phyloP scores from a whole-genome alignment of 2,888 invertebrate genomes.

The Conistra vaccinii region DNA sequence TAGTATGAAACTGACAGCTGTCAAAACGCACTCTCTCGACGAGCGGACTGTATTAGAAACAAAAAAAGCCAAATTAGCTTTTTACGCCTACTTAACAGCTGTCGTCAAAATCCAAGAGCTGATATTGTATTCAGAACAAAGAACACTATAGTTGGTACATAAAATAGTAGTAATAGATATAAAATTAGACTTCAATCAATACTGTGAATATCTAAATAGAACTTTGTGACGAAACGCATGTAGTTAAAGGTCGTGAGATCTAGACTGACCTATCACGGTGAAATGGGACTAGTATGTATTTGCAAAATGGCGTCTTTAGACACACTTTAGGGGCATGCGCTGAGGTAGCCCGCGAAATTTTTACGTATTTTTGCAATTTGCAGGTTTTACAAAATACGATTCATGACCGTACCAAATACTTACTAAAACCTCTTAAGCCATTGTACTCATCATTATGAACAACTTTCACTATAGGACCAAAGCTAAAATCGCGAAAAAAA shows the following conservation, averaged over 20 bases:
- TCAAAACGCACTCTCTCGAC: no score
- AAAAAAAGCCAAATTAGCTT: neutral
- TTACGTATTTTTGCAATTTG: no score
- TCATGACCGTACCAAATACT: no score
- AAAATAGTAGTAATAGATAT: constrained; percentile 1
- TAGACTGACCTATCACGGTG: constrained; percentile 16
- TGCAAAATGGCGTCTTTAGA: neutral
- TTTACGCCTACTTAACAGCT: neutral
- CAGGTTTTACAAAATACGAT: no score
- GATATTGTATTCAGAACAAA: neutral
- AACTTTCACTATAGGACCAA: no score
- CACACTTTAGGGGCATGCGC: no score
- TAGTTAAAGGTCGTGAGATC: constrained; percentile 5
- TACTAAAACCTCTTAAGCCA: no score
- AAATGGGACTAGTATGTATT: neutral
- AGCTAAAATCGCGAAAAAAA: no score
- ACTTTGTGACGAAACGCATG: constrained; percentile 22
- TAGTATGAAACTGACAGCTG: no score
- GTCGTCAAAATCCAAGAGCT: neutral
- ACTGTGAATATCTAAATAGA: constrained; percentile 20
- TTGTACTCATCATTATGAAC: no score
- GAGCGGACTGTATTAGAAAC: no score
- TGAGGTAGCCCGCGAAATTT: no score
- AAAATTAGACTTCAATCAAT: constrained; percentile 27
- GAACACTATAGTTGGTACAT: neutral